These are phyloP conservation scores for Meandrina meandrites DNA, from an alignment of 92 coral and sea anemone species.

Conservation along the genomic window DNA sequence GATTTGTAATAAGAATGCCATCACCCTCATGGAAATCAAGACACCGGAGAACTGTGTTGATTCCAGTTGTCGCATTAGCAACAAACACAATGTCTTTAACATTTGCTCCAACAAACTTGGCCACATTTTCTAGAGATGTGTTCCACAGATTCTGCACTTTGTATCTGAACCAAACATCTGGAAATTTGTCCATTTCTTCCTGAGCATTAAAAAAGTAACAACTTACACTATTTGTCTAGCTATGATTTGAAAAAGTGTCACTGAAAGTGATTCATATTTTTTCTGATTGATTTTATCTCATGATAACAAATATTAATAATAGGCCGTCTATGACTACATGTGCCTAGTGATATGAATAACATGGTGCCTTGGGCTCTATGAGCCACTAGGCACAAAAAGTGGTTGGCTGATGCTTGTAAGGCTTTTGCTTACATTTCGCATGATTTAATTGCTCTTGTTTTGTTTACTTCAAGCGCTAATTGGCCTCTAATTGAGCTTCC, in stretches of 20 bases:
- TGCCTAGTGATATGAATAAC: too few species aligned
- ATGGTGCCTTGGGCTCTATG: too few species aligned
- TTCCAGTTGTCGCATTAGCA: slow-evolving; percentile 71
- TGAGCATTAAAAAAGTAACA: neutral
- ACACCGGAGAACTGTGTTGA: slow-evolving; percentile 62
- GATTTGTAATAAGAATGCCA: slow-evolving; percentile 70
- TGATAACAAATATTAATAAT: neutral
- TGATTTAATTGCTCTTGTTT: too few species aligned
- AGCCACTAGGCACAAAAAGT: too few species aligned
- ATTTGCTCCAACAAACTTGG: slow-evolving; percentile 70
- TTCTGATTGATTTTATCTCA: neutral
- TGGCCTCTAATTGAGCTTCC: too few species aligned
- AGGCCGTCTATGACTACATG: too few species aligned
- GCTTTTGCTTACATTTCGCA: too few species aligned
- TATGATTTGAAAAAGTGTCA: neutral
- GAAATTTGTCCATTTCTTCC: slow-evolving; percentile 69
- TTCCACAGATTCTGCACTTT: slow-evolving; percentile 54
- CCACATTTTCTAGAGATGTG: slow-evolving; percentile 47
- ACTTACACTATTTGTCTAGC: neutral
- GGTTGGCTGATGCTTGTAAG: too few species aligned
- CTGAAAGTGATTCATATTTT: neutral
- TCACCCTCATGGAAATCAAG: slow-evolving; percentile 70
- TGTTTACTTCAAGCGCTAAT: too few species aligned
- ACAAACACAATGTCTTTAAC: slow-evolving; percentile 71
- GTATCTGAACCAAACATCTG: slow-evolving; percentile 56